Evolutionary conservation across 2,888 invertebrate species (phyloP).

Genomic region (Blera fallax): DNA sequence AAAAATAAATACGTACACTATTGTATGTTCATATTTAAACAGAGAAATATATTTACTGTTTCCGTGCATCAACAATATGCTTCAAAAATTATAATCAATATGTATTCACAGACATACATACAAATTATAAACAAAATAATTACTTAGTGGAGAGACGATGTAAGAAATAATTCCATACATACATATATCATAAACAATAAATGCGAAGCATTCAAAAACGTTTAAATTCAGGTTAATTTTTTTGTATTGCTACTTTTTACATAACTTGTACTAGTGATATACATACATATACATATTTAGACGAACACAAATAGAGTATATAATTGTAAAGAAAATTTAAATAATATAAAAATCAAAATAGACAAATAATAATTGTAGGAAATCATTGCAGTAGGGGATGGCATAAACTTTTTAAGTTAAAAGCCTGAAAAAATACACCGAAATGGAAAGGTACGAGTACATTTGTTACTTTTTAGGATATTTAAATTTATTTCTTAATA

Average conservation of each 20-base stretch:
- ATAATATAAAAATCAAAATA: constrained; percentile 21
- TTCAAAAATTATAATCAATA: constrained; percentile 7
- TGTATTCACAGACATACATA: constrained; percentile 12
- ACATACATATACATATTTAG: constrained; percentile 31
- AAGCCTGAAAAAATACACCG: not conserved
- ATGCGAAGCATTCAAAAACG: constrained; percentile 31
- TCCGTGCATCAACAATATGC: constrained; percentile 11
- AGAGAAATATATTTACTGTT: not conserved
- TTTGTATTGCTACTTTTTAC: constrained; percentile 44
- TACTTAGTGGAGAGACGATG: not conserved
- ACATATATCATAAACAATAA: constrained; percentile 25
- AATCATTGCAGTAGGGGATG: not conserved
- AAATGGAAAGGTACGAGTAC: not conserved
- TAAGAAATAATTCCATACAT: not conserved
- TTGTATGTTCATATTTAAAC: not conserved
- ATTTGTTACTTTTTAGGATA: constrained; percentile 43
- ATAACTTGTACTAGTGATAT: constrained; percentile 27
- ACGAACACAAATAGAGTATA: not conserved
- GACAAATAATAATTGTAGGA: constrained; percentile 56
- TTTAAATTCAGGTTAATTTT: constrained; percentile 42
- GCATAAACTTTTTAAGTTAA: not conserved
- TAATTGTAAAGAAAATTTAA: constrained; percentile 24
- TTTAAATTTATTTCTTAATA: constrained; percentile 20
- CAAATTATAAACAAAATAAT: not conserved
- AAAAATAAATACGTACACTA: not conserved